Percentiles rank a stretch among this genome's conserved stretches.
Evolutionary conservation across 1,140 invertebrate genomes (phyloP).

Genomic region (Meloidogyne exigua): DNA sequence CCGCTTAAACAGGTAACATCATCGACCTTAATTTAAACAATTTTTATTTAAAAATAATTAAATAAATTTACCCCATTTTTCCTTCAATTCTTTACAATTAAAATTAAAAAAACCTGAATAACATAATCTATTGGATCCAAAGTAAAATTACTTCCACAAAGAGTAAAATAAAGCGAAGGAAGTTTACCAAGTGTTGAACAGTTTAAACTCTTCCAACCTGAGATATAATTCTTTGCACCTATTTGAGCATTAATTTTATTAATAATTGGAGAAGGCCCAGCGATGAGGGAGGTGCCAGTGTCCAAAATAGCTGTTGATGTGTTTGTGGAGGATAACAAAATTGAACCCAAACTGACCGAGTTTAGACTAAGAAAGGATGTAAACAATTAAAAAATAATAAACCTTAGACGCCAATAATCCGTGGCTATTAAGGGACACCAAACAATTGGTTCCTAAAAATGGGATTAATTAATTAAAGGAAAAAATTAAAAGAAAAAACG

Average conservation of each 20-base stretch:
- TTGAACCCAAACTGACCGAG: not conserved
- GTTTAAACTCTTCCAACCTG: slow-evolving; percentile 62
- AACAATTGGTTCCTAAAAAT: slow-evolving; percentile 72
- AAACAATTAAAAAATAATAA: slow-evolving; percentile 69
- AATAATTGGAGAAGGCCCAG: slow-evolving; percentile 33
- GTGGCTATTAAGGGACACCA: slow-evolving; percentile 81
- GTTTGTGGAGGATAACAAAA: not conserved
- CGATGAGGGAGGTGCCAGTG: slow-evolving; percentile 44
- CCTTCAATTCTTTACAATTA: no score
- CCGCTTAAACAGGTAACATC: slow-evolving; percentile 25
- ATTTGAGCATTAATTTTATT: slow-evolving; percentile 36
- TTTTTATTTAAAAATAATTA: no score
- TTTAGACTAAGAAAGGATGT: slow-evolving; percentile 62
- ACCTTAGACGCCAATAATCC: slow-evolving; percentile 94
- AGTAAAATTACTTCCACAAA: slow-evolving; percentile 39
- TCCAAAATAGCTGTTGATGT: slow-evolving; percentile 33
- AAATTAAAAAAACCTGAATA: slow-evolving; percentile 59
- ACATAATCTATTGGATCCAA: slow-evolving; percentile 37
- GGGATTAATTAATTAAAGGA: no score
- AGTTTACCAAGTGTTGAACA: slow-evolving; percentile 65
- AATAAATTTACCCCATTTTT: not conserved
- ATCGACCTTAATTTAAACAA: slow-evolving; percentile 45
- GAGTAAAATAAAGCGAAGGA: slow-evolving; percentile 33
- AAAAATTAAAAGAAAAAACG: no score
- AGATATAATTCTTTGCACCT: slow-evolving; percentile 24